Evolutionary conservation across 1,140 invertebrate genomes (phyloP), one percentile per base, ranked within the genome.

Genomic region (Oscheius sp.): DNA sequence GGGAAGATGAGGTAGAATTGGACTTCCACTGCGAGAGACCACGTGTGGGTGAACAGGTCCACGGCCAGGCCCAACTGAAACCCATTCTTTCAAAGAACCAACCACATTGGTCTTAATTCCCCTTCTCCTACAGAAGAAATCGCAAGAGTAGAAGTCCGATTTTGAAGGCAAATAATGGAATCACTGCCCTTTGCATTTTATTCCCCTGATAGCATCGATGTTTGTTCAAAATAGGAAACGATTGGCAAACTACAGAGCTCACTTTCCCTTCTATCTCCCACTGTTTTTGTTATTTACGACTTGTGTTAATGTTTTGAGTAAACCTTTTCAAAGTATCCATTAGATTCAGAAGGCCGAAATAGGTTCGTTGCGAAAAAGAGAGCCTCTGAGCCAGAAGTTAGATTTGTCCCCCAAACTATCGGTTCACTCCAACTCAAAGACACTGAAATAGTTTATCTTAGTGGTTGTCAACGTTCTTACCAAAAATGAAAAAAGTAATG

Each of bases 21-120:
- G 26, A 68, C 61, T 68, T 68, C 67, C 13, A 68, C 36, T 20
- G 67, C 36, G 26, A 68, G 23, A 1, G 67, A 68, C 67, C 67
- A 68, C 2, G 67, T 68, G 36, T 68, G 67, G 3, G 55, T 59
- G 26, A 68, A 68, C 32, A 68, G 36, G 36, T 68, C 67, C n/a
- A 68, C 67, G n/a, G 67, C 67, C 35, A 68, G 58, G 35, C 49
- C n/a, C 3, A 68, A 20, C 67, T 68, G 67, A n/a, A 61, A 68
- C n/a, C n/a, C n/a, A n/a, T n/a, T n/a, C n/a, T n/a, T n/a, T n/a
- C n/a, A n/a, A n/a, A n/a, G n/a, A n/a, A n/a, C n/a, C n/a, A n/a
- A n/a, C n/a, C n/a, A n/a, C n/a, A n/a, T n/a, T n/a, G n/a, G n/a
- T n/a, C n/a, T n/a, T n/a, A n/a, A n/a, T n/a, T n/a, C n/a, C n/a